Percentiles rank a stretch among this genome's conserved stretches.
Conservation (phyloP, 2,888 invertebrate species). For the Eristalinus sepulchralis region DNA sequence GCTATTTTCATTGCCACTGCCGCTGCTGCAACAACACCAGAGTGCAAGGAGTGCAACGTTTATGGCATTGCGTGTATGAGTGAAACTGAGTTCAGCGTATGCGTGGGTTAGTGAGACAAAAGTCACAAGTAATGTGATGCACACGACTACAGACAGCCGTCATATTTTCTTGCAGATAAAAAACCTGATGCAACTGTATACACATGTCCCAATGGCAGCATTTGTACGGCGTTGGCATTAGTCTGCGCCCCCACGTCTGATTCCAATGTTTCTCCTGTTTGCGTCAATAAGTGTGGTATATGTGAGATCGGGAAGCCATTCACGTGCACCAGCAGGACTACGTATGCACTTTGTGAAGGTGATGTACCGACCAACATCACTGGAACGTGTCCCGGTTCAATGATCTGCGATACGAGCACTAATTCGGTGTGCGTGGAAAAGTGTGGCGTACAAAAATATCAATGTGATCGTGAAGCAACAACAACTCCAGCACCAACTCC, state of each 20-base stretch:
- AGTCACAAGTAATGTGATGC: background rate
- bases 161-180: constrained; percentile 16
- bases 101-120: constrained; percentile 72
- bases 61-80: constrained; percentile 72
- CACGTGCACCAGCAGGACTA: constrained; percentile 74
- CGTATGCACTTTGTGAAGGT: constrained; percentile 72
- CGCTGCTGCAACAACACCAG: constrained; percentile 49
- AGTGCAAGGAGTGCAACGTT: constrained; percentile 73
- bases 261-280: background rate
- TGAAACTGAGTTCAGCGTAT: constrained; percentile 72
- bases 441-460: constrained; percentile 33
- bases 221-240: constrained; percentile 72
- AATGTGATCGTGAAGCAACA: constrained; percentile 8
- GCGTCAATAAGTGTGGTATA: background rate
- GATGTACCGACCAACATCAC: background rate
- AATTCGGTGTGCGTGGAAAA: constrained; percentile 53
- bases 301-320: constrained; percentile 25
- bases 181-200: constrained; percentile 27
- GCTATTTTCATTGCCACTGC: constrained; percentile 9
- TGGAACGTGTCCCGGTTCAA: constrained; percentile 58
- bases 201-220: constrained; percentile 70
- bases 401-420: constrained; percentile 67
- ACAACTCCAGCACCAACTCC: background rate
- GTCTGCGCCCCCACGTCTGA: constrained; percentile 66
- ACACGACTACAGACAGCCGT: background rate